phyloP scores from a whole-genome alignment of 2,113 vertebrate genomes.

The Triplophysa tibetana region DNA sequence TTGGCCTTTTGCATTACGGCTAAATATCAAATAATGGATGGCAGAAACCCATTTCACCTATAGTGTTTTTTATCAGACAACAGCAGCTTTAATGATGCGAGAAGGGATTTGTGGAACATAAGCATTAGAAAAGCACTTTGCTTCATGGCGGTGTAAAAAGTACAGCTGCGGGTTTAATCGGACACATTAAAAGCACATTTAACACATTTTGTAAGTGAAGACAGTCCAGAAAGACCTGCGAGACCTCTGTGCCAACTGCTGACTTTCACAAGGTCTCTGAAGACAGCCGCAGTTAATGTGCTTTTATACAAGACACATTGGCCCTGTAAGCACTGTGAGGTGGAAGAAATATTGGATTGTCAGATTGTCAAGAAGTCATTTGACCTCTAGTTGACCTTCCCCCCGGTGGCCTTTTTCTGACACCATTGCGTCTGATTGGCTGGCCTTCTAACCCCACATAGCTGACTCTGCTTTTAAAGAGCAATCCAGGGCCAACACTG shows the following conservation, averaged over 20 bases:
- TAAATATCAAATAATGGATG: conserved; percentile 16
- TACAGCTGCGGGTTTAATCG: neutral
- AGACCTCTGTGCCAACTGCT: neutral
- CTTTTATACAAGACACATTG: conserved; percentile 11
- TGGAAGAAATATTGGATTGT: conserved; percentile 34
- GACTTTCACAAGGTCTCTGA: neutral
- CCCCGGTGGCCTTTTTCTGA: conserved; percentile 13
- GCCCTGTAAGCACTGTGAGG: conserved; percentile 4
- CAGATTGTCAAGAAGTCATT: conserved; percentile 34
- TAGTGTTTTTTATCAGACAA: conserved; percentile 12
- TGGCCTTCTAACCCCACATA: conserved; percentile 13
- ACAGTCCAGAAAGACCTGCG: conserved; percentile 8
- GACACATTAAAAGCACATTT: conserved; percentile 3
- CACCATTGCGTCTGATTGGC: neutral
- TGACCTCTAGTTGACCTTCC: conserved; percentile 30
- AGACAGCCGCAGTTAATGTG: conserved; percentile 34
- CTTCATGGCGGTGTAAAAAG: neutral
- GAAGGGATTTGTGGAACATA: conserved; percentile 10
- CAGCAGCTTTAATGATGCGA: conserved; percentile 30
- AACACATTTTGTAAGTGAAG: conserved; percentile 11
- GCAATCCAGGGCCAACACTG: conserved; percentile 7
- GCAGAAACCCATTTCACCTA: conserved; percentile 4
- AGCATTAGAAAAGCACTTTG: conserved; percentile 7
- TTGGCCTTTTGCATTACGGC: conserved; percentile 1
- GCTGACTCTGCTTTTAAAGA: conserved; percentile 41